Conservation (phyloP, 2,113 vertebrate genomes). For the Phodopus roborovskii region DNA sequence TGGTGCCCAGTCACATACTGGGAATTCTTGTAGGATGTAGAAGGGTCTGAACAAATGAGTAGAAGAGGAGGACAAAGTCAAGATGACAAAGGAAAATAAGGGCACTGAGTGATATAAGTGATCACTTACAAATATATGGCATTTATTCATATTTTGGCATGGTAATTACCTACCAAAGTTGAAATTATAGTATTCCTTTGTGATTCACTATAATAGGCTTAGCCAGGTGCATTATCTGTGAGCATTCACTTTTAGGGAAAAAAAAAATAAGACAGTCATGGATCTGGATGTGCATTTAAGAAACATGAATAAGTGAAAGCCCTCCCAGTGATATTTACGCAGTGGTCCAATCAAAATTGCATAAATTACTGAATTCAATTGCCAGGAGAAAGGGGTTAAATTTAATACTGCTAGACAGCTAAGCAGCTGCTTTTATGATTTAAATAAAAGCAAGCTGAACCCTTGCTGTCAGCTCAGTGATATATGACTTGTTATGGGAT, state of each 20-base stretch:
- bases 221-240: slow-evolving; percentile 65
- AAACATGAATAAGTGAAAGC: slow-evolving; percentile 63
- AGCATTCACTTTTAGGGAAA: slow-evolving; percentile 66
- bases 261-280: slow-evolving; percentile 72
- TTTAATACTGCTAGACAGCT: slow-evolving; percentile 89
- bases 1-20: not conserved
- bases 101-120: slow-evolving; percentile 34
- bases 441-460: slow-evolving; percentile 96
- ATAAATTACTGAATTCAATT: slow-evolving; percentile 85
- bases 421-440: slow-evolving; percentile 95
- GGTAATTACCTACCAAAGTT: slow-evolving; percentile 67
- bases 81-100: slow-evolving; percentile 40
- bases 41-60: not conserved
- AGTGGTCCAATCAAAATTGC: slow-evolving; percentile 80
- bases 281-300: slow-evolving; percentile 65
- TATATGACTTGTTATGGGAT: slow-evolving; percentile 95
- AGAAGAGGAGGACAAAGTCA: not conserved
- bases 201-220: slow-evolving; percentile 63
- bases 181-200: slow-evolving; percentile 75
- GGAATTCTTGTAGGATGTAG: not conserved
- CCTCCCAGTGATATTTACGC: slow-evolving; percentile 73
- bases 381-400: slow-evolving; percentile 89
- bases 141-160: slow-evolving; percentile 66
- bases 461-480: slow-evolving; percentile 93
- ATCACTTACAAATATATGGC: slow-evolving; percentile 42